phyloP scores from a whole-genome alignment of 2,888 invertebrate genomes.

The Oeneis ivallda region DNA sequence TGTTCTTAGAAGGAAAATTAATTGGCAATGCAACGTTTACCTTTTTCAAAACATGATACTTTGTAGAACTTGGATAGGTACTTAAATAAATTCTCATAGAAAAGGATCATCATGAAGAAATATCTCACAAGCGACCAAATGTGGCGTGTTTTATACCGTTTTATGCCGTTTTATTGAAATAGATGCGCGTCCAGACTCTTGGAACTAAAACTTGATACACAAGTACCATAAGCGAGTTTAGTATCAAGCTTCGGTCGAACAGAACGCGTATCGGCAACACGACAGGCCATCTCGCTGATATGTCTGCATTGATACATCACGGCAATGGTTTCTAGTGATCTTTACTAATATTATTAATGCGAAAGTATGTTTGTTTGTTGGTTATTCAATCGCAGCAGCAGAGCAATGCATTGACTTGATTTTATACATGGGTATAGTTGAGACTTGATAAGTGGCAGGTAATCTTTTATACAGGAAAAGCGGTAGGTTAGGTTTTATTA shows the following conservation, averaged over 20 bases:
- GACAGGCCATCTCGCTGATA: not conserved
- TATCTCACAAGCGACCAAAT: conserved; percentile 23
- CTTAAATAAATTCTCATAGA: conserved; percentile 10
- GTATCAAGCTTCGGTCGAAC: not conserved
- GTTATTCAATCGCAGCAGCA: too few relatives aligned
- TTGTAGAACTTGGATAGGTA: not conserved
- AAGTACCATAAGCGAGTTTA: conserved; percentile 10
- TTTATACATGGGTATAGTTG: too few relatives aligned
- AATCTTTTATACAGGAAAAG: too few relatives aligned
- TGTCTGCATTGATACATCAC: too few relatives aligned
- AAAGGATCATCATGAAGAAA: conserved; percentile 24
- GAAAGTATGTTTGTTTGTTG: too few relatives aligned
- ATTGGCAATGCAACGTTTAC: not conserved
- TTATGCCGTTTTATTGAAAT: conserved; percentile 32
- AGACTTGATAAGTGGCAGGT: too few relatives aligned
- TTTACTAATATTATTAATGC: too few relatives aligned
- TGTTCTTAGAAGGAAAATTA: conserved; percentile 5
- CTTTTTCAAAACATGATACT: not conserved
- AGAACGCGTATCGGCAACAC: not conserved
- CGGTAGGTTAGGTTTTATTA: too few relatives aligned
- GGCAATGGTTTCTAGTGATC: too few relatives aligned
- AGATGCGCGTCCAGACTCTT: conserved; percentile 30
- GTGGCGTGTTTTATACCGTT: conserved; percentile 23
- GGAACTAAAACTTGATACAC: conserved; percentile 7
- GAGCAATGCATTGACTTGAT: too few relatives aligned